Conservation (phyloP, 2,888 invertebrate genomes). For the Hirudinaria manillensis region DNA sequence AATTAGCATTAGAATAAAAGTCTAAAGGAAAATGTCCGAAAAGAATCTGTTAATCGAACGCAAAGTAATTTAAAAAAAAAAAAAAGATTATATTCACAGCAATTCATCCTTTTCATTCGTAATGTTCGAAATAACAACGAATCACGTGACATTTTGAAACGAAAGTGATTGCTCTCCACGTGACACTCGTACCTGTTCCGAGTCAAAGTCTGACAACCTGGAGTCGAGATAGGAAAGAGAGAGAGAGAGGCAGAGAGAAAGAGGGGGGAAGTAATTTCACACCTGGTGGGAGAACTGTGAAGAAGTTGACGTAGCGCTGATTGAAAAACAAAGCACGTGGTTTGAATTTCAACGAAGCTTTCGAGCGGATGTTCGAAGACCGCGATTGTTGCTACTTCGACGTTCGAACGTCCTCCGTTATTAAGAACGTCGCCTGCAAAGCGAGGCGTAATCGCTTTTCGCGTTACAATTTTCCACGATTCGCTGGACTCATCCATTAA, state of each 20-base stretch:
- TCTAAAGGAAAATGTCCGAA: too few relatives aligned
- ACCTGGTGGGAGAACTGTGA: not conserved
- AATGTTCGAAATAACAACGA: too few relatives aligned
- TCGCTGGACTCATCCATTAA: not conserved
- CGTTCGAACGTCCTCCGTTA: not conserved
- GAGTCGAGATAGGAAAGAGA: not conserved
- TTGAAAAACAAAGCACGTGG: too few relatives aligned
- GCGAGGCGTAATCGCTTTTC: not conserved
- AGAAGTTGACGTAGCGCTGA: not conserved
- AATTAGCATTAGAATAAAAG: too few relatives aligned
- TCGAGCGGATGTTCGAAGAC: not conserved
- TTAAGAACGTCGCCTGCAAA: not conserved
- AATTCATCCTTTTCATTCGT: too few relatives aligned
- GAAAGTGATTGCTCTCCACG: too few relatives aligned
- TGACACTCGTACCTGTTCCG: too few relatives aligned
- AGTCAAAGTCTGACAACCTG: not conserved
- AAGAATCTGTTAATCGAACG: too few relatives aligned
- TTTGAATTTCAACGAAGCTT: too few relatives aligned
- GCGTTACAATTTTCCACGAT: slow-evolving; percentile 12
- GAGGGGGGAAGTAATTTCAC: not conserved
- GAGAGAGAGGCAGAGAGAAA: not conserved
- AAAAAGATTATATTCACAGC: too few relatives aligned
- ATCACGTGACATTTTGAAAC: too few relatives aligned
- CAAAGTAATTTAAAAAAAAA: too few relatives aligned
- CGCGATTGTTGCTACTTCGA: not conserved